These are phyloP conservation scores for Marmota monax DNA, from an alignment of 2,113 vertebrate genomes.

Conservation along the genomic window DNA sequence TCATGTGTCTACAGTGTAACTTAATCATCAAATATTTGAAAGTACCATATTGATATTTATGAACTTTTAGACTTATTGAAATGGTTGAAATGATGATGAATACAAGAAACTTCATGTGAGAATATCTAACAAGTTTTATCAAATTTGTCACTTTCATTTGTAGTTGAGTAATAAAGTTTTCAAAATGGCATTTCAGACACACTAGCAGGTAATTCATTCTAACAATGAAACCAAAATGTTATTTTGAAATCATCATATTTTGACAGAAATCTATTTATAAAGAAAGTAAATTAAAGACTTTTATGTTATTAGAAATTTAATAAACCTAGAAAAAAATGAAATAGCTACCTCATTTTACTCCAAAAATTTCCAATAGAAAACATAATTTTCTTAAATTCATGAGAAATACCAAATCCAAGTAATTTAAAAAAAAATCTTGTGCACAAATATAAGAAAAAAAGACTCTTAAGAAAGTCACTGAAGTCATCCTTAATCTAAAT, in stretches of 20 bases:
- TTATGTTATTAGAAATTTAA: constrained; percentile 38
- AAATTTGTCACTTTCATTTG: constrained; percentile 9
- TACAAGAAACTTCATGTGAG: neutral
- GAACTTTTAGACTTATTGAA: neutral
- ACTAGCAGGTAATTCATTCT: neutral
- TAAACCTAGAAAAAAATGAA: neutral
- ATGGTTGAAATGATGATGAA: neutral
- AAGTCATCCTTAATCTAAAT: constrained; percentile 16
- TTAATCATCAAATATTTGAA: constrained; percentile 62
- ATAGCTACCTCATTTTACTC: neutral
- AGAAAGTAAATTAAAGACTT: neutral
- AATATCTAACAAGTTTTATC: constrained; percentile 34
- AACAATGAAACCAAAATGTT: neutral
- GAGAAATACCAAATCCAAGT: neutral
- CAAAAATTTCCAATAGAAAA: neutral
- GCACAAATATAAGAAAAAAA: neutral
- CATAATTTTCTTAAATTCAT: constrained; percentile 20
- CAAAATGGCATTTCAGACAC: neutral
- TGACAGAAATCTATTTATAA: constrained; percentile 19
- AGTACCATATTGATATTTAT: constrained; percentile 33
- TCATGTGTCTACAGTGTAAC: constrained; percentile 20
- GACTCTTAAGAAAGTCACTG: neutral
- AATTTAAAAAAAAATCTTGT: neutral
- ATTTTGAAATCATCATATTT: constrained; percentile 33
- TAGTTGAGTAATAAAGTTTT: neutral